phyloP scores from a whole-genome alignment of 2,888 invertebrate genomes.

The Patella depressa region DNA sequence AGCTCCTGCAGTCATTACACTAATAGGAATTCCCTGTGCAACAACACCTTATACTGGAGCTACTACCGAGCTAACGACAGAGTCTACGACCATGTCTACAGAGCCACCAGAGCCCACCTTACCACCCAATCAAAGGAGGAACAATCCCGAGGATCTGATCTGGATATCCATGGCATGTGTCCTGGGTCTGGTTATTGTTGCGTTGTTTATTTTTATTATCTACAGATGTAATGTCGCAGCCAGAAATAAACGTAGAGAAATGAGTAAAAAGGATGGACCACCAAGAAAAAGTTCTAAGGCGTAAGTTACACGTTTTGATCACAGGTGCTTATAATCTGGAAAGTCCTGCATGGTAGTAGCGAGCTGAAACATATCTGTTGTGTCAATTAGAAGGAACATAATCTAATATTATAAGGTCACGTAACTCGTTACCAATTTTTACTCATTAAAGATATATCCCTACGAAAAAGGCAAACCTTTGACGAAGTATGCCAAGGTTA shows the following conservation, averaged over 20 bases:
- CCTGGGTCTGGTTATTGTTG: neutral
- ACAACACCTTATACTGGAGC: neutral
- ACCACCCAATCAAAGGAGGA: neutral
- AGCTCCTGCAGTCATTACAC: neutral
- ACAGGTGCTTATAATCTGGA: no score
- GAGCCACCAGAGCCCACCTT: neutral
- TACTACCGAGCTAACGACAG: neutral
- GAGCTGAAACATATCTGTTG: neutral
- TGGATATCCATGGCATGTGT: neutral
- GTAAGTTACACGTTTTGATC: no score
- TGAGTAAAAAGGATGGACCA: neutral
- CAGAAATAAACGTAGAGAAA: neutral
- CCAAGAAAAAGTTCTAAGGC: neutral
- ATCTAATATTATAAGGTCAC: no score
- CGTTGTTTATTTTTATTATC: neutral
- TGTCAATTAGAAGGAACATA: no score
- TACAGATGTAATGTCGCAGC: neutral
- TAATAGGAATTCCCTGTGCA: neutral
- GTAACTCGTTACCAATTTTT: no score
- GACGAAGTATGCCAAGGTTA: no score
- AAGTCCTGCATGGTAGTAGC: no score
- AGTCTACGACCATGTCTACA: neutral
- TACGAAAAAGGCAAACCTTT: no score
- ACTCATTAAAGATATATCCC: no score
- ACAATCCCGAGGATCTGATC: neutral